phyloP scores from a whole-genome alignment of 2,888 invertebrate species.

The Sthenelais limicola region DNA sequence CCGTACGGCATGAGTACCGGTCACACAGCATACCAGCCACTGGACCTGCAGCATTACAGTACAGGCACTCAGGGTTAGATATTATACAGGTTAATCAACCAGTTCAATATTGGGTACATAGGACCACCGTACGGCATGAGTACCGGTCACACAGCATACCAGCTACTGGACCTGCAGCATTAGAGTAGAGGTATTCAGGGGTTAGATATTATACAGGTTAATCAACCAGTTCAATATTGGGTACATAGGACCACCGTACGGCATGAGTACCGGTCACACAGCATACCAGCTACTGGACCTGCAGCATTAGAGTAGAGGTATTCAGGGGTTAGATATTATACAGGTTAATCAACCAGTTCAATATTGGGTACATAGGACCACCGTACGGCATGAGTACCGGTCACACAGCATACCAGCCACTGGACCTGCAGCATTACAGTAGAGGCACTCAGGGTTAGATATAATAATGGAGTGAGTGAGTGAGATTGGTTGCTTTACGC shows the following conservation, averaged over 20 bases:
- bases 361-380: conserved; percentile 86
- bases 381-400: conserved; percentile 86
- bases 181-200: neutral
- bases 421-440: conserved; percentile 83
- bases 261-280: conserved; percentile 88
- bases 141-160: conserved; percentile 87
- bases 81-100: no score
- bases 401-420: conserved; percentile 87
- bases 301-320: conserved; percentile 50
- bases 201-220: neutral
- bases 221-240: no score
- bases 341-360: no score
- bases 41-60: conserved; percentile 83
- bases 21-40: conserved; percentile 87
- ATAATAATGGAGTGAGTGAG: no score
- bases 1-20: conserved; percentile 86
- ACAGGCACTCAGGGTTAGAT: no score
- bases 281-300: conserved; percentile 89
- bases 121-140: conserved; percentile 87
- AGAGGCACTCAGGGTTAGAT: no score
- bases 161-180: conserved; percentile 82
- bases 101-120: no score
- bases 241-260: conserved; percentile 87
- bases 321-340: neutral
- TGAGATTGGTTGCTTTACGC: no score